These are phyloP conservation scores for Stenchaetothrips biformis DNA, from an alignment of 2,888 invertebrate species.

Conservation along the genomic window DNA sequence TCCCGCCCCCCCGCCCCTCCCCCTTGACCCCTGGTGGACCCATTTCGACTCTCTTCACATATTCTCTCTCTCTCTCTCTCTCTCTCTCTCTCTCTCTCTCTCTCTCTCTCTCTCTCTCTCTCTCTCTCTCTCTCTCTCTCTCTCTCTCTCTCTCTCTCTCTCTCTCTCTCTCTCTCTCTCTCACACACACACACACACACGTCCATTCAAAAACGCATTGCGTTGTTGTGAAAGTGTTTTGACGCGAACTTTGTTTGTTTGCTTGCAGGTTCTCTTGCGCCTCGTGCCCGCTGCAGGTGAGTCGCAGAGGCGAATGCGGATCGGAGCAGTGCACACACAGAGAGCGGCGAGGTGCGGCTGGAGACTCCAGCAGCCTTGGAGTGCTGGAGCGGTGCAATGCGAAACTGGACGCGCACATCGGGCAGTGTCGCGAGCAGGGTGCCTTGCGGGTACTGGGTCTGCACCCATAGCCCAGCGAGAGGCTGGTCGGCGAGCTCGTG, in stretches of 20 bases:
- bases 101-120: too few species aligned
- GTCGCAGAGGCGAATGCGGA: not conserved
- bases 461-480: not conserved
- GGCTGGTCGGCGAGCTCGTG: too few species aligned
- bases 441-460: not conserved
- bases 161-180: not conserved
- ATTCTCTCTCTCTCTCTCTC: not conserved
- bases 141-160: not conserved
- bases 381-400: too few species aligned
- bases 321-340: too few species aligned
- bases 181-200: not conserved
- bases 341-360: too few species aligned
- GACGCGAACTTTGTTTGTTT: not conserved
- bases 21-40: not conserved
- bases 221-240: too few species aligned
- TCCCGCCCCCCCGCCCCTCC: too few species aligned
- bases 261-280: slow-evolving; percentile 6
- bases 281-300: slow-evolving; percentile 23
- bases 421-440: not conserved
- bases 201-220: not conserved
- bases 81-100: slow-evolving; percentile 1
- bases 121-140: not conserved
- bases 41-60: not conserved
- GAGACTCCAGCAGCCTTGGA: too few species aligned
- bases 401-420: too few species aligned